phyloP scores from a whole-genome alignment of 2,113 vertebrate species.

The Rhabdornis inornatus region DNA sequence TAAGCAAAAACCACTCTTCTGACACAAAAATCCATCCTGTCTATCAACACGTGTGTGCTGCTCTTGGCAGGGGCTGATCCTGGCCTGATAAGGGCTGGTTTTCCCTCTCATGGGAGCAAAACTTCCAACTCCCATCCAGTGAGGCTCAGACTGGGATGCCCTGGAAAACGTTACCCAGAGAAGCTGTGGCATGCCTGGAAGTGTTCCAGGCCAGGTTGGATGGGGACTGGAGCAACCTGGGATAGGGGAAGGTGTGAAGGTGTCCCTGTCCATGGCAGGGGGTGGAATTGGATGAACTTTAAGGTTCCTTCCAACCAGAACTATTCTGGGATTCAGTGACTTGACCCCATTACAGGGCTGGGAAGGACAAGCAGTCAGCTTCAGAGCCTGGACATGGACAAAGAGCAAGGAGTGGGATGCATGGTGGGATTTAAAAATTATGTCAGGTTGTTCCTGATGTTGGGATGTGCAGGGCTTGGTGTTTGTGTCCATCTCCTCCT shows the following conservation, averaged over 20 bases:
- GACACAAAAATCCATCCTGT: not conserved
- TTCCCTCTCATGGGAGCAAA: not conserved
- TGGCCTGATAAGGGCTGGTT: not conserved
- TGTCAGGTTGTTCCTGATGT: fast-evolving
- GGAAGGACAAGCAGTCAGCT: not conserved
- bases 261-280: not conserved
- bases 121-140: not conserved
- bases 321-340: not conserved
- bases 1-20: slow-evolving; percentile 27
- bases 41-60: not conserved
- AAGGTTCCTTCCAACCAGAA: not conserved
- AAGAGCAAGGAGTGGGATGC: not conserved
- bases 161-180: not conserved
- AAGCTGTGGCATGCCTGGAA: not conserved
- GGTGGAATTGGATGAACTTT: not conserved
- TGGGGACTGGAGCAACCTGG: not conserved
- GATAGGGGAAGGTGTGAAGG: not conserved
- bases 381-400: not conserved
- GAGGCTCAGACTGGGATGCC: not conserved
- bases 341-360: fast-evolving
- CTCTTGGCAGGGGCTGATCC: not conserved
- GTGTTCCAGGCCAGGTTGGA: not conserved
- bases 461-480: not conserved
- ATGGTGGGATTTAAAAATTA: not conserved
- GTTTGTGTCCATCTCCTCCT: not conserved